phyloP scores from a whole-genome alignment of 2,888 invertebrate genomes.

The Volucella bombylans region DNA sequence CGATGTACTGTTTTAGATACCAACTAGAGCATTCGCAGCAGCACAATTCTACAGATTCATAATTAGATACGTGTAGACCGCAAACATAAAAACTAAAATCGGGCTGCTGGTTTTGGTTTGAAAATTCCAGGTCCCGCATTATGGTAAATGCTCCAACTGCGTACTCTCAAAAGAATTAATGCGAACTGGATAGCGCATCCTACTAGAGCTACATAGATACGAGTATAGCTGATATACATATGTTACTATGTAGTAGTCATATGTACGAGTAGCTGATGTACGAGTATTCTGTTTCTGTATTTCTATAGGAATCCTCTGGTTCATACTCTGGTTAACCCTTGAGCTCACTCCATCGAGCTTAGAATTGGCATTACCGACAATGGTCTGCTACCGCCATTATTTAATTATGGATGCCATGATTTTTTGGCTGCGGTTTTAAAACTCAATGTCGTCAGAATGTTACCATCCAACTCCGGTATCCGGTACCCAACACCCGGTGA shows the following conservation, averaged over 20 bases:
- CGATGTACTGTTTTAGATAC: constrained; percentile 15
- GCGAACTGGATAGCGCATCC: constrained; percentile 50
- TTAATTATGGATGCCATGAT: constrained; percentile 65
- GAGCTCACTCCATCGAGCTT: neutral
- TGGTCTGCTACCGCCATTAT: constrained; percentile 44
- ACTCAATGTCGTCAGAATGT: constrained; percentile 57
- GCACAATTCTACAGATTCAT: constrained; percentile 57
- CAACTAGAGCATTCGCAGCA: constrained; percentile 32
- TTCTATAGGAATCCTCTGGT: constrained; percentile 24
- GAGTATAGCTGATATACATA: constrained; percentile 12
- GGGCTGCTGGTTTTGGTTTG: constrained; percentile 33
- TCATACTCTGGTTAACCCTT: neutral
- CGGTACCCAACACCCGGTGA: neutral
- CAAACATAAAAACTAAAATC: constrained; percentile 63
- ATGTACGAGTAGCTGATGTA: no score
- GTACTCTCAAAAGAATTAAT: constrained; percentile 38
- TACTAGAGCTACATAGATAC: neutral
- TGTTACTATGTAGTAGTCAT: no score
- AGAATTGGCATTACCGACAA: constrained; percentile 5
- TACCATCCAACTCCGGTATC: neutral
- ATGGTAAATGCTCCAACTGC: neutral
- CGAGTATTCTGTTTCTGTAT: no score
- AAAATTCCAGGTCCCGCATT: constrained; percentile 12
- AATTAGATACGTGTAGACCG: constrained; percentile 65
- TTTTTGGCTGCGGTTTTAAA: constrained; percentile 58